Evolutionary conservation across 2,113 vertebrate species (phyloP).

Genomic region (Poicephalus meyeri): DNA sequence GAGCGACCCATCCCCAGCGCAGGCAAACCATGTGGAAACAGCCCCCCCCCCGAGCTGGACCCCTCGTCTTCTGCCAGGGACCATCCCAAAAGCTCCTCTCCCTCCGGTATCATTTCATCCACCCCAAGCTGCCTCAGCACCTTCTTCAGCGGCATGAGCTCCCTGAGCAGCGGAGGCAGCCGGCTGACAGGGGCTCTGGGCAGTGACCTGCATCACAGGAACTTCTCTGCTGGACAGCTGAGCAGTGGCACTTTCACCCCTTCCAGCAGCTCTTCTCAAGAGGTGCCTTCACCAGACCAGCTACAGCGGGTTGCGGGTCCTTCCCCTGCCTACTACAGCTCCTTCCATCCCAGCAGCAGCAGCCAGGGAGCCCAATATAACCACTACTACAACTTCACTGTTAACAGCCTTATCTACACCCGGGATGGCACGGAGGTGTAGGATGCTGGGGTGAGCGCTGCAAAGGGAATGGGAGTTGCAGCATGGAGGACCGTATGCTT

Average conservation of each 20-base stretch:
- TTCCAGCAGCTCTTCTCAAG: constrained; percentile 62
- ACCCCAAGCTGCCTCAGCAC: constrained; percentile 86
- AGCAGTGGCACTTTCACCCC: constrained; percentile 65
- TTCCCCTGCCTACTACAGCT: constrained; percentile 84
- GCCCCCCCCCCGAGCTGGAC: constrained; percentile 78
- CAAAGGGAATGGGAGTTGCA: background rate
- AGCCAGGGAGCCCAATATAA: constrained; percentile 83
- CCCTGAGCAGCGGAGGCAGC: constrained; percentile 66
- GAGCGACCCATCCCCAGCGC: constrained; percentile 51
- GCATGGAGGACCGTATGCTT: background rate
- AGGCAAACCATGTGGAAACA: constrained; percentile 73
- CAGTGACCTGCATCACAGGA: constrained; percentile 79
- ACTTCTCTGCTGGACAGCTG: constrained; percentile 71
- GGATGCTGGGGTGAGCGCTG: background rate
- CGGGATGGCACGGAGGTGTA: constrained; percentile 92
- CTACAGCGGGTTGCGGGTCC: constrained; percentile 61
- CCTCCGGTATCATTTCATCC: constrained; percentile 74
- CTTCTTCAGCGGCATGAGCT: constrained; percentile 91
- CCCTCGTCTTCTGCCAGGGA: constrained; percentile 84
- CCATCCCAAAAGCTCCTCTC: constrained; percentile 80
- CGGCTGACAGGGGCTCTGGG: constrained; percentile 56
- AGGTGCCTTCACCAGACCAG: constrained; percentile 58
- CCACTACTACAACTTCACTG: constrained; percentile 91
- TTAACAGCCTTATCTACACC: constrained; percentile 94
- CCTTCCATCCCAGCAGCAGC: constrained; percentile 79